phyloP scores from a whole-genome alignment of 2,797 vertebrate genomes.

The Poeciliopsis paucimaculata region DNA sequence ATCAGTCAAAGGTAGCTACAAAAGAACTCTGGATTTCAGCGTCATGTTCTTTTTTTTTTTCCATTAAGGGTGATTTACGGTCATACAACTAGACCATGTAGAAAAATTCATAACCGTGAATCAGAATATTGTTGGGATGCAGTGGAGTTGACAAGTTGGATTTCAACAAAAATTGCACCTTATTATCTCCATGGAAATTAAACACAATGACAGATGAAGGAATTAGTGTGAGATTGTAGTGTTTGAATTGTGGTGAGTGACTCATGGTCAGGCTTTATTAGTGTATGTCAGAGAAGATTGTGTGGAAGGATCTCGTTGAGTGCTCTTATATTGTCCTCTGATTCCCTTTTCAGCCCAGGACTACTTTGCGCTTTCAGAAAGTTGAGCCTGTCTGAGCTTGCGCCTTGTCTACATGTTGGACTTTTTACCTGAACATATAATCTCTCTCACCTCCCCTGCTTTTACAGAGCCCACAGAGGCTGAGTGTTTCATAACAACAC shows the following conservation, averaged over 20 bases:
- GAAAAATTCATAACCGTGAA: constrained; percentile 26
- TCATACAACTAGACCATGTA: background rate
- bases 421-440: constrained; percentile 65
- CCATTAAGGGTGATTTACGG: constrained; percentile 12
- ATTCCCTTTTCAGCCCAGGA: constrained; percentile 35
- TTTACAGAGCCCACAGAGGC: constrained; percentile 54
- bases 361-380: constrained; percentile 34
- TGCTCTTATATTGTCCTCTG: constrained; percentile 41
- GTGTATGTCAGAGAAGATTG: constrained; percentile 37
- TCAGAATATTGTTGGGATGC: constrained; percentile 36
- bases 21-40: background rate
- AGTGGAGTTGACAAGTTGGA: constrained; percentile 45
- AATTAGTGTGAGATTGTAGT: constrained; percentile 40
- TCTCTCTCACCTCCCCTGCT: constrained; percentile 67
- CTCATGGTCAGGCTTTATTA: constrained; percentile 49
- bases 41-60: background rate
- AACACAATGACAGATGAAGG: constrained; percentile 51
- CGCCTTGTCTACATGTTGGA: constrained; percentile 45
- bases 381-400: constrained; percentile 69
- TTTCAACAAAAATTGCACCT: constrained; percentile 37
- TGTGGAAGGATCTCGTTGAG: constrained; percentile 45
- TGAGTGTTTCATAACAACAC: constrained; percentile 68
- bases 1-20: background rate
- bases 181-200: constrained; percentile 31
- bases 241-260: constrained; percentile 42